phyloP scores from a whole-genome alignment of 2,797 vertebrate species.

The Coreius guichenoti region DNA sequence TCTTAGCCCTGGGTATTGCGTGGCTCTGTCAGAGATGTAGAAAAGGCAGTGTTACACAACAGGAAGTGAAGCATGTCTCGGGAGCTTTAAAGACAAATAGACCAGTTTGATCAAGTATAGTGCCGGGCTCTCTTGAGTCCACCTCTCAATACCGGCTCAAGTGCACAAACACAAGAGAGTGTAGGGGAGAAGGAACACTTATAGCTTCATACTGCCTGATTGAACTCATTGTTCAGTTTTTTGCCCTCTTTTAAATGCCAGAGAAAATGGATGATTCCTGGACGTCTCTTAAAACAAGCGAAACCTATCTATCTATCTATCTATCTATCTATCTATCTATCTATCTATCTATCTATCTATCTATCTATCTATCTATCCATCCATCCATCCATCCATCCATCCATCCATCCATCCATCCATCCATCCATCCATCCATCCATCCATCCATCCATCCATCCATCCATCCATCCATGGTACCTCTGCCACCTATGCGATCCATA shows the following conservation, averaged over 20 bases:
- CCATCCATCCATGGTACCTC: too few relatives aligned
- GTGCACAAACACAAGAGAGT: conserved; percentile 54
- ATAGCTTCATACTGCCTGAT: conserved; percentile 50
- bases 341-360: background rate
- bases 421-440: background rate
- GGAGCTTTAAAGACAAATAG: conserved; percentile 68
- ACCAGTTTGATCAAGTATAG: conserved; percentile 69
- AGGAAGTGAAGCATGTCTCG: conserved; percentile 66
- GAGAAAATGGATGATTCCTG: conserved; percentile 19
- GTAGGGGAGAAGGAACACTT: conserved; percentile 34
- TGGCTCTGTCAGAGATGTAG: conserved; percentile 52
- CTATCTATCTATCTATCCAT: background rate
- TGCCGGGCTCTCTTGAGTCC: conserved; percentile 54
- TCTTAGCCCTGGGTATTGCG: background rate
- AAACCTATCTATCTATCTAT: background rate
- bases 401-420: background rate
- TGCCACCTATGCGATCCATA: too few relatives aligned
- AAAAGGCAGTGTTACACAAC: conserved; percentile 65
- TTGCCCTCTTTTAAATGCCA: conserved; percentile 20
- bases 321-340: background rate
- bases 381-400: background rate
- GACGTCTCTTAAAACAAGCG: background rate
- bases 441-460: background rate
- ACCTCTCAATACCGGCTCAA: conserved; percentile 62
- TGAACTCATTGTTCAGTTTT: background rate